Percentiles rank a stretch among this genome's conserved stretches.
Conservation (phyloP, 2,888 invertebrate genomes). For the Epirrhoe alternata region DNA sequence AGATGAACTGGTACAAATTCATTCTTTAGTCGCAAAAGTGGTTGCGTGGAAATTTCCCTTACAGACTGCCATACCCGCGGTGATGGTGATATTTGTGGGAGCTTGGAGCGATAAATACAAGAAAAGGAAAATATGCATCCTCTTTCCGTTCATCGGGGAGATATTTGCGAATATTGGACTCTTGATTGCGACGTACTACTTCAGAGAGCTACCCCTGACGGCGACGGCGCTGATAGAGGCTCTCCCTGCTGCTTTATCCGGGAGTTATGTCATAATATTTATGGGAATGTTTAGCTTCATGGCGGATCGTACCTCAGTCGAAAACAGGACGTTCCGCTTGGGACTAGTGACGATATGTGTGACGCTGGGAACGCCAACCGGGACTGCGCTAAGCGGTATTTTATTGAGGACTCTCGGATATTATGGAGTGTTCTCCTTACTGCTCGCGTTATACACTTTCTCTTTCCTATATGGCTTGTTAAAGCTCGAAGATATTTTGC, state of each 20-base stretch:
- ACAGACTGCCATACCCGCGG: constrained; percentile 85
- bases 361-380: constrained; percentile 80
- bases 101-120: constrained; percentile 87
- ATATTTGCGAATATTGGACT: constrained; percentile 82
- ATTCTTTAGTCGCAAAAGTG: constrained; percentile 80
- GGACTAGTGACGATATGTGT: constrained; percentile 86
- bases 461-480: constrained; percentile 72
- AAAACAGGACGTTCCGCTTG: constrained; percentile 87
- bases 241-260: constrained; percentile 85
- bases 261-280: constrained; percentile 85
- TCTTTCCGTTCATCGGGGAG: constrained; percentile 85
- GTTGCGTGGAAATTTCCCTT: constrained; percentile 86
- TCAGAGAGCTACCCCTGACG: constrained; percentile 80
- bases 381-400: constrained; percentile 82
- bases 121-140: constrained; percentile 84
- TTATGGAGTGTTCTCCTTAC: constrained; percentile 76
- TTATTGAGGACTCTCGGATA: constrained; percentile 74
- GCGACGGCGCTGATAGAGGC: constrained; percentile 83
- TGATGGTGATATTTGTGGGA: constrained; percentile 85
- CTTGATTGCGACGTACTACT: constrained; percentile 84
- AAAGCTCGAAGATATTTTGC: constrained; percentile 70
- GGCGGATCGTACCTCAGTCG: constrained; percentile 84
- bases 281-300: constrained; percentile 87
- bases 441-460: constrained; percentile 63
- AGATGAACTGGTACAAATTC: constrained; percentile 71